Evolutionary conservation across 1,140 invertebrate species (phyloP).

Genomic region (Tigriopus japonicus): DNA sequence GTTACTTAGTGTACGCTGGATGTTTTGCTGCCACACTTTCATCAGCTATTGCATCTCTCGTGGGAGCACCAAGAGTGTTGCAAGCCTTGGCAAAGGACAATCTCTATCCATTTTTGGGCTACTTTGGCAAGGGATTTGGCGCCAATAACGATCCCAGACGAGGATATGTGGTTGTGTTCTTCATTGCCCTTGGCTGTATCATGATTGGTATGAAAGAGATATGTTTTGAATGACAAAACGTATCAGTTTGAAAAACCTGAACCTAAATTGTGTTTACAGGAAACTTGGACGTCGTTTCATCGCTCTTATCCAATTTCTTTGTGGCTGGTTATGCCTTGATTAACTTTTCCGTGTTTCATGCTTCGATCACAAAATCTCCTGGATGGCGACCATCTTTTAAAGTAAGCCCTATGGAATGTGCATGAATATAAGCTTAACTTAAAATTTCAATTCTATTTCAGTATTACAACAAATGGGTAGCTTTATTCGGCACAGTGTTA

Average conservation of each 20-base stretch:
- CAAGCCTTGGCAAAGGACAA: conserved; percentile 71
- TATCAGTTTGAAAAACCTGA: too few species aligned
- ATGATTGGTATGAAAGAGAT: conserved; percentile 47
- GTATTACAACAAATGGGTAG: conserved; percentile 37
- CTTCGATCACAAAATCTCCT: conserved; percentile 55
- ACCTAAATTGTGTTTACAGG: too few species aligned
- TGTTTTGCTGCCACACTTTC: conserved; percentile 92
- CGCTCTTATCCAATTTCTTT: conserved; percentile 89
- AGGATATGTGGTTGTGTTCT: conserved; percentile 74
- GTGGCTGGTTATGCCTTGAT: conserved; percentile 86
- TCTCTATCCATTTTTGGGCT: conserved; percentile 79
- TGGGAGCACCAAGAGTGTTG: conserved; percentile 71
- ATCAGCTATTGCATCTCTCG: conserved; percentile 79
- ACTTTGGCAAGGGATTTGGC: conserved; percentile 88
- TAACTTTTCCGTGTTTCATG: conserved; percentile 91
- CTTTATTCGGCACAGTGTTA: conserved; percentile 30
- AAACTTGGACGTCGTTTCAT: conserved; percentile 74
- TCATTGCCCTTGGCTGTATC: conserved; percentile 63
- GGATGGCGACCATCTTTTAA: conserved; percentile 69
- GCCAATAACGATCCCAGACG: conserved; percentile 73
- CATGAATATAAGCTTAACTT: too few species aligned
- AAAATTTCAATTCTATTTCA: conserved; percentile 47
- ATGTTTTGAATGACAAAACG: too few species aligned
- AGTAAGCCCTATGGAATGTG: conserved; percentile 18
- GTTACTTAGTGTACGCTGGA: conserved; percentile 63